These are phyloP conservation scores for Oenanthe oenanthe DNA, from an alignment of 2,113 vertebrate genomes.

Conservation along the genomic window DNA sequence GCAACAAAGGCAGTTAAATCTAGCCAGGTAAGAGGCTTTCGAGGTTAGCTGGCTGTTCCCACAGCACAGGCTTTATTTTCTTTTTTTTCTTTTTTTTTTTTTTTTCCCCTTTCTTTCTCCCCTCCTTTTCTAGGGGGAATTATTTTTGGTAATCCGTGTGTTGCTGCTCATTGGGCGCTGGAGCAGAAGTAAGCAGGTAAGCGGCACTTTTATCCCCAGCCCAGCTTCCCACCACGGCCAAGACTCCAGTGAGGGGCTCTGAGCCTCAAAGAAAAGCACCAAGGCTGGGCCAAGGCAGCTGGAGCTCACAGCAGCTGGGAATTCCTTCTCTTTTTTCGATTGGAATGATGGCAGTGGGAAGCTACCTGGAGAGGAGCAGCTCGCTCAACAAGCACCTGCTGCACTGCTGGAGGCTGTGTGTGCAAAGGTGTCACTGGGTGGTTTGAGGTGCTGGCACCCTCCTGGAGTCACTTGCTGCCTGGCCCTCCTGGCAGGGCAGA, in stretches of 20 bases:
- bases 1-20: constrained; percentile 66
- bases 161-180: constrained; percentile 36
- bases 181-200: constrained; percentile 58
- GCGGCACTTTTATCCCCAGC: neutral
- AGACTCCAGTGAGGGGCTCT: neutral
- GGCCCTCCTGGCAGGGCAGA: neutral
- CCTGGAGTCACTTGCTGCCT: neutral
- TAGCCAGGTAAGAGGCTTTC: constrained; percentile 59
- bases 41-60: constrained; percentile 15
- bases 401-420: accelerated
- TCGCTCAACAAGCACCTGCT: neutral
- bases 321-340: neutral
- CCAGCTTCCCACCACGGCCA: neutral
- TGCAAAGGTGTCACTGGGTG: accelerated
- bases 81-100: too few species aligned
- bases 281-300: neutral
- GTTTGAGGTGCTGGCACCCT: neutral
- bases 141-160: constrained; percentile 36
- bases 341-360: neutral
- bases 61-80: neutral
- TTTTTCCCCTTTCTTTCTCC: accelerated
- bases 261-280: neutral
- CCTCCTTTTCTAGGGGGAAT: constrained; percentile 33
- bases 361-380: neutral
- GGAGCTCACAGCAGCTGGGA: neutral